Evolutionary conservation across 2,888 invertebrate species (phyloP).

Genomic region (Noctua pronuba): DNA sequence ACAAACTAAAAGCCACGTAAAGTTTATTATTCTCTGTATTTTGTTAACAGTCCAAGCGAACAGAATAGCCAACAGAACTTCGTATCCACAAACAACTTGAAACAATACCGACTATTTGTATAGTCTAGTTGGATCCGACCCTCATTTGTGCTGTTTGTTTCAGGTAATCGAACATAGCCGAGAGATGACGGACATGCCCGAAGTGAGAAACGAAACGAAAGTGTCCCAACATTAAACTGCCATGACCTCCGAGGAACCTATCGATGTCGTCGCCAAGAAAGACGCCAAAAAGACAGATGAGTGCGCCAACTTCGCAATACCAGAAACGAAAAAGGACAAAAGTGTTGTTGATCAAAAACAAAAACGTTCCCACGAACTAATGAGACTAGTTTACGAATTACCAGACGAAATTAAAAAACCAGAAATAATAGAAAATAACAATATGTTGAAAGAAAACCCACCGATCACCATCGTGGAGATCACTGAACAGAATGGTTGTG

Average conservation of each 20-base stretch:
- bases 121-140: conserved; percentile 39
- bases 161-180: conserved; percentile 64
- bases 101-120: conserved; percentile 53
- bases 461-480: conserved; percentile 87
- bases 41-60: conserved; percentile 27
- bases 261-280: conserved; percentile 84
- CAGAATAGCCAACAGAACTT: conserved; percentile 34
- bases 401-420: conserved; percentile 83
- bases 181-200: conserved; percentile 78
- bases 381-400: conserved; percentile 88
- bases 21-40: conserved; percentile 25
- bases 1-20: not conserved
- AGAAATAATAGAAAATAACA: conserved; percentile 81
- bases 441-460: conserved; percentile 87
- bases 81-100: conserved; percentile 51
- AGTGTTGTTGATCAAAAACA: conserved; percentile 75
- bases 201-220: conserved; percentile 61
- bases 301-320: conserved; percentile 78
- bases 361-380: conserved; percentile 82
- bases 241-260: conserved; percentile 88
- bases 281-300: conserved; percentile 82
- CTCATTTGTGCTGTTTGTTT: conserved; percentile 55
- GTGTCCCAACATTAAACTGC: conserved; percentile 73
- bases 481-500: conserved; percentile 88
- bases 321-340: conserved; percentile 78